These are phyloP conservation scores for Pithys albifrons DNA, from an alignment of 2,113 vertebrate genomes.

Conservation along the genomic window DNA sequence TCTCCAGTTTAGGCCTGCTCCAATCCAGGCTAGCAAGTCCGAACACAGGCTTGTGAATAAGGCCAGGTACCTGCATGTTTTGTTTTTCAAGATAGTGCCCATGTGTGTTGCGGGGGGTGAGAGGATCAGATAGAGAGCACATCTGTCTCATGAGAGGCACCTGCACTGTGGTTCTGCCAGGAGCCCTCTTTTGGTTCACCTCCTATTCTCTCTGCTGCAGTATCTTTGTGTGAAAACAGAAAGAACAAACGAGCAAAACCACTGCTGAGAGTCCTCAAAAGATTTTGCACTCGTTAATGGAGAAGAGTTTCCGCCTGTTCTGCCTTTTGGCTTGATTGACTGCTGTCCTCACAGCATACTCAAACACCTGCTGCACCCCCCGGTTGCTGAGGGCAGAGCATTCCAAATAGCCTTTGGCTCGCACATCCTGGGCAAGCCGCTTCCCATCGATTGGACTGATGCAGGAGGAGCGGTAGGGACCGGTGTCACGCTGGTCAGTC, in stretches of 20 bases:
- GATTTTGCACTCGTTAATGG: constrained; percentile 87
- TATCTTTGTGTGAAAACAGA: not conserved
- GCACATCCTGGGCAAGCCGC: constrained; percentile 85
- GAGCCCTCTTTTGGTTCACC: not conserved
- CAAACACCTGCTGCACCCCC: constrained; percentile 95
- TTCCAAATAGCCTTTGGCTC: constrained; percentile 92
- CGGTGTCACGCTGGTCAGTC: constrained; percentile 89
- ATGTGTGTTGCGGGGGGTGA: not conserved
- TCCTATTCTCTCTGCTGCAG: not conserved
- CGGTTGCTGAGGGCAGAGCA: constrained; percentile 93
- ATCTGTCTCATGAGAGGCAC: not conserved
- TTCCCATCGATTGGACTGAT: constrained; percentile 81
- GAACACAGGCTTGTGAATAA: not conserved
- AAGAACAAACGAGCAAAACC: not conserved
- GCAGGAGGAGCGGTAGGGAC: constrained; percentile 80
- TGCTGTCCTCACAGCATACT: constrained; percentile 87
- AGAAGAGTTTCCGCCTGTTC: constrained; percentile 82
- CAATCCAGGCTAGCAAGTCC: not conserved
- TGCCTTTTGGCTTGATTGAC: constrained; percentile 84
- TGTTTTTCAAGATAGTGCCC: not conserved
- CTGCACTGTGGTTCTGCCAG: not conserved
- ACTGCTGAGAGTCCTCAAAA: constrained; percentile 65
- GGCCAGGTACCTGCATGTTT: not conserved
- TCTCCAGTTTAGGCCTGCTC: not conserved
- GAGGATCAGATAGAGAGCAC: not conserved